A percentile compares a stretch with the other conserved stretches of the same genome.
These are phyloP conservation scores for Bubalus kerabau DNA, from an alignment of 2,113 vertebrate genomes.

Conservation along the genomic window DNA sequence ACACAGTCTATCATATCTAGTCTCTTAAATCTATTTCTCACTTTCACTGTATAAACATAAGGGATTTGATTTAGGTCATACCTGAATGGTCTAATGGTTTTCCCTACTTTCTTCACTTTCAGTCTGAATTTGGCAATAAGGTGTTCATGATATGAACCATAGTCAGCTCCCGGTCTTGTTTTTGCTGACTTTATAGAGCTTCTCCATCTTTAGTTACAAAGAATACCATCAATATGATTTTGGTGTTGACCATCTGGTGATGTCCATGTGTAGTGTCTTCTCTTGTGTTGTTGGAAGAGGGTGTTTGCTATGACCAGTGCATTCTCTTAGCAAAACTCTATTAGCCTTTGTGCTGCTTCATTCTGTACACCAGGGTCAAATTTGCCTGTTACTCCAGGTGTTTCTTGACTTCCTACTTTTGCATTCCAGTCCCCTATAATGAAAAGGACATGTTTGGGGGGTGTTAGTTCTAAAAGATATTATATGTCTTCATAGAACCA, in stretches of 20 bases:
- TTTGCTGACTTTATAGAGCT: background rate
- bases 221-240: background rate
- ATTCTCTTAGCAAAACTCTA: background rate
- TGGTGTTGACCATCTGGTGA: background rate
- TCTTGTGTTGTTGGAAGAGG: background rate
- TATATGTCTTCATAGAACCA: background rate
- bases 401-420: background rate
- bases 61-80: background rate
- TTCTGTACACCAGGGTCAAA: background rate
- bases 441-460: background rate
- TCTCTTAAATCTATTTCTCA: background rate
- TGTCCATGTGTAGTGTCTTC: background rate
- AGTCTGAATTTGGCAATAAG: background rate
- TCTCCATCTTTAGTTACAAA: background rate
- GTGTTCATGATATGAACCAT: background rate
- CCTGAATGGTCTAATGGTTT: background rate
- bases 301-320: background rate
- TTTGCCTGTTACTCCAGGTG: background rate
- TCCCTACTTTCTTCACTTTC: background rate
- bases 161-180: background rate
- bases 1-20: accelerated
- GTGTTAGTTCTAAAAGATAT: background rate
- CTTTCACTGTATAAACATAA: background rate
- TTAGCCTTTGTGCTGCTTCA: background rate
- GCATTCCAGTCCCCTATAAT: background rate